Base-by-base conservation (phyloP, 92 coral and sea anemone species). In the Umimayanthus chanpuru region DNA sequence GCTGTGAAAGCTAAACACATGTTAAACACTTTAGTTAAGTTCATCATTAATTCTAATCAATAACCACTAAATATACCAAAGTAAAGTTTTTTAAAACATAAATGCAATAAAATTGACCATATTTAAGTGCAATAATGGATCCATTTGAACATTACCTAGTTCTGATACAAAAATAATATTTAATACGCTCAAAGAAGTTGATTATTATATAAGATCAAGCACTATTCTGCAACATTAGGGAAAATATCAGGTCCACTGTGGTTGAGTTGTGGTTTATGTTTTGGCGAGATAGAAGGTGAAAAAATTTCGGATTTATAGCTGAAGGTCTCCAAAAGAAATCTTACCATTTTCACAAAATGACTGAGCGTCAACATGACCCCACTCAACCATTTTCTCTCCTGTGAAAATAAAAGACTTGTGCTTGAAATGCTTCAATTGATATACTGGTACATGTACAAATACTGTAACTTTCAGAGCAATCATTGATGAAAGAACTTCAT, bases 261-360 rank as follows among this genome's bases (percentile, higher is more conserved):
- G 68, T 14, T 1, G 26, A 61, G 68, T 6, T 14, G 15, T 61
- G 15, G 68, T 61, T 20, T 15, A 3, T 56, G 16, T 56, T 2
- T 16, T 20, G 23, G 8, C 7, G 26, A 61, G 68, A 61, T 16
- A 3, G 25, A 61, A 53, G 16, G 58, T 53, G 20, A 61, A 56
- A 56, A 4, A 20, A 9, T 14, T 23, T 2, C 4, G n/a, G n/a
- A 61, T 18, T 61, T 61, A 25, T 61, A 61, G 68, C 26, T 20
- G 68, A 61, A 3, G 68, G 68, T 61, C 68, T 61, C 26, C 68
- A 61, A 61, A 61, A 61, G 68, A 1, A n/a, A 49, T 55, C 96
- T 53, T 88, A 97, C 99, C 99, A 89, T 89, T 89, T 87, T 97
- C 99, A 94, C 98, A 94, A 66, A 97, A 97, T 25, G 98, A 92